Evolutionary conservation across 2,113 vertebrate genomes (phyloP).

Genomic region (Apus apus): DNA sequence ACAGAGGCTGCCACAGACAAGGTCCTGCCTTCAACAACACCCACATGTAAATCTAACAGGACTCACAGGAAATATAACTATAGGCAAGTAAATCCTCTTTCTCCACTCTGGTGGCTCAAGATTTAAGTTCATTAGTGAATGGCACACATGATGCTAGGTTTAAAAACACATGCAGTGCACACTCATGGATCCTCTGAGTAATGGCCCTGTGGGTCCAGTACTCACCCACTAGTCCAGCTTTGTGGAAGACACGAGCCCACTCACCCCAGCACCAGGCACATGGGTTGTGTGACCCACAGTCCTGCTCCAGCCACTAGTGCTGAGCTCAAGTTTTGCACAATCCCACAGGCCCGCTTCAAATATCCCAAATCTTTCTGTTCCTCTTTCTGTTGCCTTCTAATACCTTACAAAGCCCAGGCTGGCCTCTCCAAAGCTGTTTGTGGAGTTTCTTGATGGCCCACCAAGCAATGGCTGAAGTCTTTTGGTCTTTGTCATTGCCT

Average conservation of each 20-base stretch:
- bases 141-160: not conserved
- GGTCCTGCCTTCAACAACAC: not conserved
- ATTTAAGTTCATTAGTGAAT: not conserved
- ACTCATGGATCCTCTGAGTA: not conserved
- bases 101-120: not conserved
- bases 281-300: fast-evolving
- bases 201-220: not conserved
- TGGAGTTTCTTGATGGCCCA: not conserved
- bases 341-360: fast-evolving
- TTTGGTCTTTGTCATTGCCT: not conserved
- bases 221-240: not conserved
- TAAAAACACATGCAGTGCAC: fast-evolving
- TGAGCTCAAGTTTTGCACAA: not conserved
- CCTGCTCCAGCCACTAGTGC: not conserved
- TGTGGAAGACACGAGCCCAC: not conserved
- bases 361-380: not conserved
- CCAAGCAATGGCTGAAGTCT: not conserved
- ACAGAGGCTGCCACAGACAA: not conserved
- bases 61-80: not conserved
- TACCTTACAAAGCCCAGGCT: not conserved
- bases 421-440: not conserved
- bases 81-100: not conserved
- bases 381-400: not conserved
- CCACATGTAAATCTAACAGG: not conserved
- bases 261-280: not conserved